Evolutionary conservation across 2,113 vertebrate genomes (phyloP).

Genomic region (Todiramphus saurophagus): DNA sequence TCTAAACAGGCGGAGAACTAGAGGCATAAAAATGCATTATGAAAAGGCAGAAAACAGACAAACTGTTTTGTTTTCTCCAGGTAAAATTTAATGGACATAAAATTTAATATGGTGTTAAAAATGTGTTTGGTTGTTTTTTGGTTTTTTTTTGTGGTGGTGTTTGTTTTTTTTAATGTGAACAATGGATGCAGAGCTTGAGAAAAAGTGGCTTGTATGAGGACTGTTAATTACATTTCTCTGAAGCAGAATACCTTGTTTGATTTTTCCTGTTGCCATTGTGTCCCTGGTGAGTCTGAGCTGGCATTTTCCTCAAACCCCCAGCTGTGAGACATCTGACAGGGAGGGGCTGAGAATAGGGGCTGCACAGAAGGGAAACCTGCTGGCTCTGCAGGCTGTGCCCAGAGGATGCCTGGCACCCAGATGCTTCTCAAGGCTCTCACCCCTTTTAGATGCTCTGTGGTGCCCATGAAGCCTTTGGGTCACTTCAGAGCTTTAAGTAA

Average conservation of each 20-base stretch:
- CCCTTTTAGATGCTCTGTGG: neutral
- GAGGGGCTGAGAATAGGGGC: neutral
- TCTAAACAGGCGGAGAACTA: conserved; percentile 47
- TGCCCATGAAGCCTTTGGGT: neutral
- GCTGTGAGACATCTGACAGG: neutral
- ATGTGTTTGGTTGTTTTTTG: neutral
- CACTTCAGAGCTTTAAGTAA: neutral
- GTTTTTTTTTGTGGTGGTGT: neutral
- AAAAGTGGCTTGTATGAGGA: neutral
- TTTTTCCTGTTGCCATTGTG: neutral
- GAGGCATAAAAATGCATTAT: conserved; percentile 66
- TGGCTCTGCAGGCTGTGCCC: neutral
- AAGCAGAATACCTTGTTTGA: neutral
- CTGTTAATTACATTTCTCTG: conserved; percentile 23
- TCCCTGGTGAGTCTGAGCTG: neutral
- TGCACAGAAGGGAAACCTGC: neutral
- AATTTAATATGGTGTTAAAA: conserved; percentile 49
- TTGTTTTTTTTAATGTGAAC: neutral
- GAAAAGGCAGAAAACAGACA: conserved; percentile 60
- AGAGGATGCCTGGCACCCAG: neutral
- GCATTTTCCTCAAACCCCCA: neutral
- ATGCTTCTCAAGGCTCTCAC: neutral
- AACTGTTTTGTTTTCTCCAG: conserved; percentile 57
- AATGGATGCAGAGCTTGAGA: neutral
- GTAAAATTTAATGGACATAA: conserved; percentile 64